A percentile compares a stretch with the other conserved stretches of the same genome.
These are phyloP conservation scores for Phoebastria nigripes DNA, from an alignment of 2,797 vertebrate species.

Conservation along the genomic window DNA sequence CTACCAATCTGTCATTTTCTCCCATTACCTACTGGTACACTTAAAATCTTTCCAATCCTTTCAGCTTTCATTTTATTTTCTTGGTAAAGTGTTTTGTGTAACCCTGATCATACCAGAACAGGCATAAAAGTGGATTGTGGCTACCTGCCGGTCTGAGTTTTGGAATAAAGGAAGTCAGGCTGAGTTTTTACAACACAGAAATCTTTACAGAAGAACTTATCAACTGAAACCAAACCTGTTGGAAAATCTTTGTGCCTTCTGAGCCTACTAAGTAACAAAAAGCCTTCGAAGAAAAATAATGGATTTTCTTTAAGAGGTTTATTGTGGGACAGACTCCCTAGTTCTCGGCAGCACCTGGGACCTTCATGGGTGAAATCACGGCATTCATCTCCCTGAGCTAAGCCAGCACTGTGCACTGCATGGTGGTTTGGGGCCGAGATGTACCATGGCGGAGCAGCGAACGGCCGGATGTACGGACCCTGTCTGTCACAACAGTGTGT, in stretches of 20 bases:
- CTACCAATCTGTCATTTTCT: neutral
- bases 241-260: neutral
- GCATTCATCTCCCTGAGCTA: neutral
- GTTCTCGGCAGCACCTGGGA: neutral
- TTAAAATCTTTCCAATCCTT: neutral
- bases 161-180: neutral
- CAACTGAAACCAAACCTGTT: neutral
- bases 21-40: neutral
- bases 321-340: neutral
- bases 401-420: fast-evolving
- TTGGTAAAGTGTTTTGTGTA: neutral
- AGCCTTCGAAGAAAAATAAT: neutral
- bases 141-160: neutral
- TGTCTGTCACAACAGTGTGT: fast-evolving
- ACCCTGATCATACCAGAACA: neutral
- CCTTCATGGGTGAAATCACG: neutral
- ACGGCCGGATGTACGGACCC: neutral
- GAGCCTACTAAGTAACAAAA: neutral
- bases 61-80: neutral
- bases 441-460: neutral
- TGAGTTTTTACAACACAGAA: neutral
- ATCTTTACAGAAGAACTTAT: neutral
- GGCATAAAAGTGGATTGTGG: neutral
- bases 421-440: neutral
- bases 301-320: neutral